Percentiles rank a stretch among this genome's conserved stretches.
These are phyloP conservation scores for Lasioglossum vierecki DNA, from an alignment of 2,888 invertebrate genomes.

Conservation along the genomic window DNA sequence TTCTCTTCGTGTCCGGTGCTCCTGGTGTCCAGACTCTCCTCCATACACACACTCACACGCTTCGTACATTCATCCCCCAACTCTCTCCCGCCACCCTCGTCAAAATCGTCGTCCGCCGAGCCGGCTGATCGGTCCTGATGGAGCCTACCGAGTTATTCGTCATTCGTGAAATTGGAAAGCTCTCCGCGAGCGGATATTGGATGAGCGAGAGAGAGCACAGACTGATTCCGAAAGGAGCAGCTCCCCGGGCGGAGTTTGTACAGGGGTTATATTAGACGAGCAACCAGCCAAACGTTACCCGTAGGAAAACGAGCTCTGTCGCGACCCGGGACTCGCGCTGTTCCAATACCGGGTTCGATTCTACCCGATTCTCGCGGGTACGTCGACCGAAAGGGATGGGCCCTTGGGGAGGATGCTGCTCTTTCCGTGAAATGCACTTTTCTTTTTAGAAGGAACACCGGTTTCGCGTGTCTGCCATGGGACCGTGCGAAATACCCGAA, in stretches of 20 bases:
- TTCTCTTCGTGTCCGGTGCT: conserved; percentile 17
- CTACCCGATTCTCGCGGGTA: background rate
- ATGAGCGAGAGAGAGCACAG: conserved; percentile 42
- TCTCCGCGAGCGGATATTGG: conserved; percentile 69
- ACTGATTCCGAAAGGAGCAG: conserved; percentile 48
- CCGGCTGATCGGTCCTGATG: conserved; percentile 58
- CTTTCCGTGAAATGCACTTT: background rate
- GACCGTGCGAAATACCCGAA: background rate
- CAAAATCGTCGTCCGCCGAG: conserved; percentile 51
- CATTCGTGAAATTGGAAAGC: conserved; percentile 73
- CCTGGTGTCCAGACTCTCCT: conserved; percentile 2
- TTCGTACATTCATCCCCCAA: background rate
- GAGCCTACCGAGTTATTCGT: conserved; percentile 70
- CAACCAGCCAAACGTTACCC: background rate
- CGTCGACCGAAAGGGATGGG: background rate
- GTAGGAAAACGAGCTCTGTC: background rate
- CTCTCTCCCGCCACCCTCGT: background rate
- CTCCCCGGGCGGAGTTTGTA: conserved; percentile 8
- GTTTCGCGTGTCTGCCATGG: background rate
- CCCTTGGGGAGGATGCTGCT: background rate
- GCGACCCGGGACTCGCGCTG: background rate
- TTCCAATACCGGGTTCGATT: conserved; percentile 4
- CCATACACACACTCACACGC: too few species aligned
- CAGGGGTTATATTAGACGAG: conserved; percentile 36
- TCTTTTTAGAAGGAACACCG: background rate